Evolutionary conservation across 2,797 vertebrate genomes (phyloP).

Genomic region (Rhynchonycteris naso): DNA sequence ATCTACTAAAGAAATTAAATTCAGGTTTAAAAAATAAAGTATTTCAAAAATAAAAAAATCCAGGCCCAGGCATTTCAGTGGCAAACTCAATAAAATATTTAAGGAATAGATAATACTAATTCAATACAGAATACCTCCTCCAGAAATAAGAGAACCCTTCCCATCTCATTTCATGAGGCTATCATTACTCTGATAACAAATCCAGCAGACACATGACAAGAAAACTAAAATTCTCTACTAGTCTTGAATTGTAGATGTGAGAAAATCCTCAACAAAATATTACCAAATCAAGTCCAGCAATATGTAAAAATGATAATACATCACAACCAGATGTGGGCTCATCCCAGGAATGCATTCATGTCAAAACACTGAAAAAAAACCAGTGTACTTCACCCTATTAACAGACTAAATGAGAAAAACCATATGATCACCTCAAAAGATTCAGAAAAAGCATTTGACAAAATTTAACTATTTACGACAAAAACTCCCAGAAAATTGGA

Average conservation of each 20-base stretch:
- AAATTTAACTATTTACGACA: neutral
- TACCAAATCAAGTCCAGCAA: neutral
- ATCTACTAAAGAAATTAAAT: neutral
- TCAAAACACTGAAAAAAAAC: neutral
- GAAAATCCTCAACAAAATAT: neutral
- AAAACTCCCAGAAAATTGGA: neutral
- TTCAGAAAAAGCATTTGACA: neutral
- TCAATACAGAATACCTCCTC: neutral
- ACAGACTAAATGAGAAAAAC: neutral
- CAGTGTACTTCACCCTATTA: neutral
- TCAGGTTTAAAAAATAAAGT: neutral
- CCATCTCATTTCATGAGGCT: neutral
- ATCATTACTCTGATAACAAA: neutral
- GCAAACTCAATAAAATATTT: neutral
- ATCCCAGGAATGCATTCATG: neutral
- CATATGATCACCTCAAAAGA: neutral
- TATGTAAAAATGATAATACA: neutral
- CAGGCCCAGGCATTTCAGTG: neutral
- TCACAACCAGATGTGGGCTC: neutral
- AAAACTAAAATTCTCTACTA: neutral
- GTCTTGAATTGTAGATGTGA: neutral
- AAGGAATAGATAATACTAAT: neutral
- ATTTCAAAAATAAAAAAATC: neutral
- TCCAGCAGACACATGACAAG: neutral
- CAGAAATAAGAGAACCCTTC: neutral